Evolutionary conservation across 35 echinoderm and acorn worm genomes (phyloP), one percentile per base, ranked within the genome.

Genomic region (Lytechinus variegatus): DNA sequence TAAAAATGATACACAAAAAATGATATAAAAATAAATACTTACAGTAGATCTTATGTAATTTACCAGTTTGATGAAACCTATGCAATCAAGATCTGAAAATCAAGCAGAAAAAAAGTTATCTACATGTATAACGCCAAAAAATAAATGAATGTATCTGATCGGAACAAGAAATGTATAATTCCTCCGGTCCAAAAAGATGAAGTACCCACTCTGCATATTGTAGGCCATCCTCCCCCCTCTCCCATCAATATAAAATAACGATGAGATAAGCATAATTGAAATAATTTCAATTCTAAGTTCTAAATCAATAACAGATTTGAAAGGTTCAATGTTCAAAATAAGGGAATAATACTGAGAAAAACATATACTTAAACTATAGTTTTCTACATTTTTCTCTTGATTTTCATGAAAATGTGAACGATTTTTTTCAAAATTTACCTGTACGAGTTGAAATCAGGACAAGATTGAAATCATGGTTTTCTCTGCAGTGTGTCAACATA

Each of bases 21-120:
- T 44, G 6, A 44, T 44, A 44, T 44, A 44, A 44, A 44, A 44
- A 44, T 44, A 71, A 95, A 60, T 89, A 97, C 94, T 95, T 94
- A 97, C 97, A 86, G 92, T 90, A 21, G 96, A 86, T 60, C 97
- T 95, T 28, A 97, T 97, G 86, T 87, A 97, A 54, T 97, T 97
- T 54, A 97, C 53, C 55, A 97, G 87, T 92, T 97, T 97, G 89
- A 97, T 97, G 87, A 93, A 97, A 29, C 94, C 56, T 79, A 97
- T 95, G 52, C 97, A 97, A 86, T 97, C 97, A 11, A 97, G 44
- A 87, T 94, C 97, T 97, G 89, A 11, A 90, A 52, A 79, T 24
- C n/a, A 60, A 88, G 52, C 52, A 44, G 54, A 96, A 96, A 52
- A 95, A 54, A 95, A 0, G 86, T 54, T n/a, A 72, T 95, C 10